Percentiles rank a stretch among this genome's conserved stretches.
These are phyloP conservation scores for Schlechtendalia chinensis DNA, from an alignment of 1,140 invertebrate species.

Conservation along the genomic window DNA sequence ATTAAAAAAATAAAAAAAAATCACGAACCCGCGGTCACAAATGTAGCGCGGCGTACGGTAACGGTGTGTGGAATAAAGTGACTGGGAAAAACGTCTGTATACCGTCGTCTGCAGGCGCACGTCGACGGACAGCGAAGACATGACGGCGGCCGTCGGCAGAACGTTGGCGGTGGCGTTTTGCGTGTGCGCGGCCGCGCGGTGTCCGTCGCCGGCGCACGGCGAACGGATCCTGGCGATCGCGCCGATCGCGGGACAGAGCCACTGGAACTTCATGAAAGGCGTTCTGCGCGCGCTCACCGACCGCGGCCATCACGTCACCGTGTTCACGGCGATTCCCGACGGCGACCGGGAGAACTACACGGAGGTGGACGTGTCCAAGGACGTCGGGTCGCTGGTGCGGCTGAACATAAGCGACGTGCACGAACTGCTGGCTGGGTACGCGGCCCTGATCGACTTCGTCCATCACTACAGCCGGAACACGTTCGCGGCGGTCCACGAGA, in stretches of 20 bases:
- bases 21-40: no score
- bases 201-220: neutral
- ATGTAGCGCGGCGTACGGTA: no score
- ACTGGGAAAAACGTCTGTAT: no score
- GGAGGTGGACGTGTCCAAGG: neutral
- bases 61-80: no score
- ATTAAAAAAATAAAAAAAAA: no score
- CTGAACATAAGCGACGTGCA: neutral
- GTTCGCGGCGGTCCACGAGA: no score
- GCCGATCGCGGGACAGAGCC: constrained; percentile 54
- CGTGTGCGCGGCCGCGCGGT: no score
- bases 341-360: constrained; percentile 2
- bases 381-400: neutral
- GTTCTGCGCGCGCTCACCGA: constrained; percentile 53
- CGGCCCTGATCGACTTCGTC: neutral
- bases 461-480: neutral
- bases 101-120: no score
- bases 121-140: no score
- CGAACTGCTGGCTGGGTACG: neutral
- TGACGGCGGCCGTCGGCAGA: no score
- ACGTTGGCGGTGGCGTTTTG: neutral
- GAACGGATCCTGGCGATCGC: constrained; percentile 54
- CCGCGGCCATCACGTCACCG: constrained; percentile 54
- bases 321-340: constrained; percentile 55
- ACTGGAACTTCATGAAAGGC: constrained; percentile 55